Base-by-base conservation (phyloP, 2,888 invertebrate genomes). In the Cantharis nigra region DNA sequence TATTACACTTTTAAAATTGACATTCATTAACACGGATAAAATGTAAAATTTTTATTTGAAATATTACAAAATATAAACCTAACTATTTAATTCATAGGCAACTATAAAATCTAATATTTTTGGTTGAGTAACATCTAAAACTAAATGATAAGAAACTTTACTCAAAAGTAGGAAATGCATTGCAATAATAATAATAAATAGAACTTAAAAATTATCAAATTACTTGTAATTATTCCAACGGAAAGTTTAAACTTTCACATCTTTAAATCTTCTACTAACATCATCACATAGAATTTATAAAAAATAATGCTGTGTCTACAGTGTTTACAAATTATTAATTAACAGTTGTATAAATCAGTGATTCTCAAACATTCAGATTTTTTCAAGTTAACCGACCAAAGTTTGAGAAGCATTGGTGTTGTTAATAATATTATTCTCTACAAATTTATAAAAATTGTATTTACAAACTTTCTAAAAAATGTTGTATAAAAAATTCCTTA, bases 1-100 rank as follows among this genome's bases (percentile, higher is more conserved):
- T 67, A 67, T 67, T 67, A 67, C 65, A 67, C 20, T 16, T 67
- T 67, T 67, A 23, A 67, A 67, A 67, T 67, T 67, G 65, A 67
- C 65, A 67, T 23, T 67, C 65, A 67, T 20, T 67, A 18, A 23
- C 65, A 49, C 49, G 49, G 49, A 49, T 18, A 67, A 23, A 67
- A 67, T 67, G n/a, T 67, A 23, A 67, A 67, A n/a, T 16, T 20
- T 67, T 67, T 23, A 63, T 71, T 71, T 33, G 11, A 71, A 63
- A 71, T 67, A 67, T 23, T 67, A 23, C 23, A 67, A 67, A 20
- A 67, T 49, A 49, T 49, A 49, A 49, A 49, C 49, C n/a, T 49
- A 49, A 49, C 9, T 49, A 49, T 33, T 33, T 33, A 33, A 33
- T 13, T 33, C 3, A 33, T 13, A 49, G 49, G 49, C n/a, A 49